Conservation (phyloP, 2,113 vertebrate genomes). For the Alethe castanea region DNA sequence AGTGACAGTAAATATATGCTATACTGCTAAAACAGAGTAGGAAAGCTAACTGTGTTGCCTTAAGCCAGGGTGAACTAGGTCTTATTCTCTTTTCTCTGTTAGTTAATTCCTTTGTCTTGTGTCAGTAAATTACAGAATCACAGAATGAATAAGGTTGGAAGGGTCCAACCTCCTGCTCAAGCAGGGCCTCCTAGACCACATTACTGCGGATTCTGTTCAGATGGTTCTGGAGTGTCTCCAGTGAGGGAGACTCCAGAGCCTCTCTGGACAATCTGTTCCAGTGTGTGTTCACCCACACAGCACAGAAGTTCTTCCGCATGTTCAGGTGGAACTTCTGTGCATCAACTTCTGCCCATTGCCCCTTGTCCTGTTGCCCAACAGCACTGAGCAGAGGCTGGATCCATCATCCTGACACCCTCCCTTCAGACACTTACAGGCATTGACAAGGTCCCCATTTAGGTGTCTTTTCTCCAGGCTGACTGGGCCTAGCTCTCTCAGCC, state of each 20-base stretch:
- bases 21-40: not conserved
- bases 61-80: not conserved
- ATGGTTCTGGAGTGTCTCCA: not conserved
- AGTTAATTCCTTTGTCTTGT: not conserved
- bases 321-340: not conserved
- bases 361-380: not conserved
- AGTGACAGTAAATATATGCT: not conserved
- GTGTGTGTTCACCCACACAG: no score
- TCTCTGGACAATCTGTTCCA: no score
- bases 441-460: no score
- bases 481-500: not conserved
- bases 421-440: not conserved
- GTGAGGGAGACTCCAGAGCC: not conserved
- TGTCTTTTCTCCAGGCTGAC: not conserved
- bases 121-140: not conserved
- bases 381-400: fast-evolving
- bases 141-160: not conserved
- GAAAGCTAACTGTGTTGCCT: not conserved
- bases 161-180: not conserved
- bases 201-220: not conserved
- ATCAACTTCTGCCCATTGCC: not conserved
- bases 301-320: no score
- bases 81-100: not conserved
- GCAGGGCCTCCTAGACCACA: not conserved
- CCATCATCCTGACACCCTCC: fast-evolving